phyloP scores from a whole-genome alignment of 2,888 invertebrate species.

The Himalopsyche tibetana region DNA sequence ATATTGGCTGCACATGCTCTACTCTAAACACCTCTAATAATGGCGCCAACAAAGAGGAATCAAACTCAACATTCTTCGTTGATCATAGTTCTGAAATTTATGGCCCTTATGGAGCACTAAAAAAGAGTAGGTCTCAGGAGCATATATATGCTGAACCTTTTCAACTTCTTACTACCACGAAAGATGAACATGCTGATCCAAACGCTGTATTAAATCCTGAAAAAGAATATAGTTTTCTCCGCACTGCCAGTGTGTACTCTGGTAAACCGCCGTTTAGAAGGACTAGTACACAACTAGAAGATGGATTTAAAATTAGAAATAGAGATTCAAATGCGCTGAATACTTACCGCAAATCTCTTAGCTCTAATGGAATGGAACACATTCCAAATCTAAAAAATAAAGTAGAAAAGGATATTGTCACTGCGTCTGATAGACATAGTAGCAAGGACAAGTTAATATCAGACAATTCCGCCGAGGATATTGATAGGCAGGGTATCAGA shows the following conservation, averaged over 20 bases:
- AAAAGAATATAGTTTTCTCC: slow-evolving; percentile 39
- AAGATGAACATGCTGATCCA: neutral
- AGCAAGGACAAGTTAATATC: neutral
- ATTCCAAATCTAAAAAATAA: neutral
- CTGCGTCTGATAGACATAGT: neutral
- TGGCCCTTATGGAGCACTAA: slow-evolving; percentile 60
- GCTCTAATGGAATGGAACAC: slow-evolving; percentile 11
- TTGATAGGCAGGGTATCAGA: neutral
- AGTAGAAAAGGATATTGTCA: neutral
- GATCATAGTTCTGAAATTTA: slow-evolving; percentile 65
- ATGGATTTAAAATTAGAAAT: slow-evolving; percentile 60
- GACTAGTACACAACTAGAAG: slow-evolving; percentile 62
- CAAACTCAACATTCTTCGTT: slow-evolving; percentile 70
- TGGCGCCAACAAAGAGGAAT: slow-evolving; percentile 42
- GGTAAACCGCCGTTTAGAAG: slow-evolving; percentile 53
- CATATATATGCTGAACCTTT: slow-evolving; percentile 82
- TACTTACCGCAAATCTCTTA: neutral
- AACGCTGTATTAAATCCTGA: neutral
- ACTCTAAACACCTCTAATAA: slow-evolving; percentile 58
- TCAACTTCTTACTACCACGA: slow-evolving; percentile 64
- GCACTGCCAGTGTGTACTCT: slow-evolving; percentile 45
- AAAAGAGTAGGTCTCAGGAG: slow-evolving; percentile 70
- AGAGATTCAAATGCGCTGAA: slow-evolving; percentile 44
- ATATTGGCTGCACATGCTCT: slow-evolving; percentile 72
- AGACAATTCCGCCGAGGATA: slow-evolving; percentile 18